Evolutionary conservation across 2,888 invertebrate species (phyloP).

Genomic region (Eurois occulta): DNA sequence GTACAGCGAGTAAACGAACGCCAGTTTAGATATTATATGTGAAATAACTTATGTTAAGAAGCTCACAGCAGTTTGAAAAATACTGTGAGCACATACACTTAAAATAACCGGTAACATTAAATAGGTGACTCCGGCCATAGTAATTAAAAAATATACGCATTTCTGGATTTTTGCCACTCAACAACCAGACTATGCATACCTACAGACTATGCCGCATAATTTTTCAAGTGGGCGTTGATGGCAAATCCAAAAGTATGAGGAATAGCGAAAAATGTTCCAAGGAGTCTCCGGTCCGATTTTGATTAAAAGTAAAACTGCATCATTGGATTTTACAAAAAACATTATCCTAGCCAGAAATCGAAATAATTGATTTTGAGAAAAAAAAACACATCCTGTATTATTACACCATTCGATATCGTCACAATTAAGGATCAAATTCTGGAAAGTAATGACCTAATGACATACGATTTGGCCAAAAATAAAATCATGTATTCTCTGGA

Average conservation of each 20-base stretch:
- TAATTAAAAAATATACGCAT: not conserved
- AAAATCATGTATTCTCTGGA: not conserved
- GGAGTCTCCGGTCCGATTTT: not conserved
- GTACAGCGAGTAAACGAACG: not conserved
- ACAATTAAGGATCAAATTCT: not conserved
- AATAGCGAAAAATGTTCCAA: not conserved
- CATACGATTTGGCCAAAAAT: not conserved
- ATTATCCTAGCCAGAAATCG: not conserved
- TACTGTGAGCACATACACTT: not conserved
- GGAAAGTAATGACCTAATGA: not conserved
- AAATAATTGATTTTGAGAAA: not conserved
- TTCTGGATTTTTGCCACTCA: not conserved
- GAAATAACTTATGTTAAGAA: not conserved
- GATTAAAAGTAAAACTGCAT: not conserved
- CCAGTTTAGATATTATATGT: not conserved
- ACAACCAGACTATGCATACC: not conserved
- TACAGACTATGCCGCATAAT: not conserved
- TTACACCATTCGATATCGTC: not conserved
- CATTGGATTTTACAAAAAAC: not conserved
- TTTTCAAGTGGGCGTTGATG: not conserved
- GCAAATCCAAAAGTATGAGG: not conserved
- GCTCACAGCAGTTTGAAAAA: not conserved
- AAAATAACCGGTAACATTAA: not conserved
- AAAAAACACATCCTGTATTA: not conserved
- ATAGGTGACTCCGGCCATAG: not conserved